Conservation (phyloP, 2,888 invertebrate genomes). For the Bombylius discolor region DNA sequence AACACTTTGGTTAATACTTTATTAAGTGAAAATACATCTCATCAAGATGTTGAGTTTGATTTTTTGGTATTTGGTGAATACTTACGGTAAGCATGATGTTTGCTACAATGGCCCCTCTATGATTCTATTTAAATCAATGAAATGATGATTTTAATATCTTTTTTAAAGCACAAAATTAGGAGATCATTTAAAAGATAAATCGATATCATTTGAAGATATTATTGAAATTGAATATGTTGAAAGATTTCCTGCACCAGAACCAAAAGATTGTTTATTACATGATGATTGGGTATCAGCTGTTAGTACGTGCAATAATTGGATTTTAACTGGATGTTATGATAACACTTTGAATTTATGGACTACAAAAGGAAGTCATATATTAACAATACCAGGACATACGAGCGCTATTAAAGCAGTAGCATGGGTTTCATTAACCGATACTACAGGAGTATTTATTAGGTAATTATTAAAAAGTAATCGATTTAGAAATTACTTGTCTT, state of each 20-base stretch:
- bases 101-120: background rate
- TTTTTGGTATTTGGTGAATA: conserved; percentile 78
- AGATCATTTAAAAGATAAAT: conserved; percentile 64
- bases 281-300: conserved; percentile 97
- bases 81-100: conserved; percentile 42
- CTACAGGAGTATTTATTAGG: conserved; percentile 57
- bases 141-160: background rate
- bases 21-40: conserved; percentile 44
- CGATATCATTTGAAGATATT: conserved; percentile 67
- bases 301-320: conserved; percentile 58
- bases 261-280: conserved; percentile 82
- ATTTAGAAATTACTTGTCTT: background rate
- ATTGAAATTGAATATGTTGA: conserved; percentile 86
- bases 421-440: conserved; percentile 62
- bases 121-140: background rate
- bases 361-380: conserved; percentile 65
- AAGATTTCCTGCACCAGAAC: conserved; percentile 79
- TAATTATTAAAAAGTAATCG: conserved; percentile 20
- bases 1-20: conserved; percentile 70
- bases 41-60: conserved; percentile 58
- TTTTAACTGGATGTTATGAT: conserved; percentile 87
- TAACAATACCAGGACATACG: conserved; percentile 75
- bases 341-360: conserved; percentile 86
- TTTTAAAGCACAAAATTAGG: conserved; percentile 36
- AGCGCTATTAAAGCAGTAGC: conserved; percentile 77